Base-by-base conservation (phyloP, 2,113 vertebrate genomes). In the Saccopteryx bilineata region DNA sequence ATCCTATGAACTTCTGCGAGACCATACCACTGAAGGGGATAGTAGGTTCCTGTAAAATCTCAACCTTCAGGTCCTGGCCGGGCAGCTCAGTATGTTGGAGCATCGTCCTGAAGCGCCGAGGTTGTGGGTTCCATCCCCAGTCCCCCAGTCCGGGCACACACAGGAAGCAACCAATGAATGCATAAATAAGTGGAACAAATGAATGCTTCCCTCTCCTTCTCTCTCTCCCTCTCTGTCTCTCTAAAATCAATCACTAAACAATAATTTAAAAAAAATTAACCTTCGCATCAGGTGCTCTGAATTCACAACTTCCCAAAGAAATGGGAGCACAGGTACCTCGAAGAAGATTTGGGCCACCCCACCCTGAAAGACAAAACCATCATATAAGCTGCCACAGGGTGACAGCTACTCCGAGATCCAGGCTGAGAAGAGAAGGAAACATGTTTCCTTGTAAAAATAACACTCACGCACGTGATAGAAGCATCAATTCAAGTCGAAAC, bases 351-450 rank as follows among this genome's bases (percentile, higher is more conserved):
- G 60, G 46, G 50, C 39, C 15, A 33, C 26, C 23, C 6, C 19
- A 79, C 52, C 50, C 23, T 50, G 56, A 75, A 82, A 91, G 87
- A 61, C 72, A 54, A 90, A 81, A 56, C n/a, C 6, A 17, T 84
- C 26, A 9, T 5, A 69, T 7, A n/a, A 3, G 39, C 39, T 3
- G 4, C 48, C 12, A 31, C n/a, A 50, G 58, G 52, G 56, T 92
- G 81, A 90, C 5, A 58, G 60, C 5, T 48, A 85, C 65, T 95
- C 84, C 90, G 12, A 61, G 65, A 93, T 58, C 17, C 26, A 56
- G 24, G 65, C 14, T 9, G 31, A 90, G 52, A 80, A 94, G 95
- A 83, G 15, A 74, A 96, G 84, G 65, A 97, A 91, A 81, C n/a
- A 81, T 15, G 56, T 74, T 95, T 87, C 28, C n/a, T 6, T 93